A percentile compares a stretch with the other conserved stretches of the same genome.
Conservation (phyloP, 2,888 invertebrate species). For the Caprella mutica region DNA sequence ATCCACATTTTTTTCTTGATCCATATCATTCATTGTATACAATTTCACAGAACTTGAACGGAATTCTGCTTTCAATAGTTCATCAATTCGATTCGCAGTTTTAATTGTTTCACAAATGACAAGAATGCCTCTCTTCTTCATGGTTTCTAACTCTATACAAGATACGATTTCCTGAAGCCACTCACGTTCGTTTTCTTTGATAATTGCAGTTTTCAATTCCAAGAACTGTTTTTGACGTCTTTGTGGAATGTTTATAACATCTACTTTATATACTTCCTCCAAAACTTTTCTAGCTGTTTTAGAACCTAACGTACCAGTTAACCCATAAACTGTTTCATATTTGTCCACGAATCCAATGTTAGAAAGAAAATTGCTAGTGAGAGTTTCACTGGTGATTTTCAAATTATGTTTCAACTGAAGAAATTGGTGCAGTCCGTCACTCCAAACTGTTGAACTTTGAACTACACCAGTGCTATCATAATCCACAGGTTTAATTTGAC, state of each 20-base stretch:
- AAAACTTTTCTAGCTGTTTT: background rate
- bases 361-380: background rate
- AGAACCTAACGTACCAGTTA: background rate
- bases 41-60: background rate
- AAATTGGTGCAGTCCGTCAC: background rate
- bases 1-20: background rate
- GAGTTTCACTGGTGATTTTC: slow-evolving; percentile 1
- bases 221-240: slow-evolving; percentile 4
- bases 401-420: slow-evolving; percentile 1
- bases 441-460: background rate
- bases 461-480: background rate
- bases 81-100: background rate
- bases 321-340: background rate
- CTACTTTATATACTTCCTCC: background rate
- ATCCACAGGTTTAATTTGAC: background rate
- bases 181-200: background rate
- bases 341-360: background rate
- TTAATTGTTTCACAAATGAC: background rate
- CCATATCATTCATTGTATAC: background rate
- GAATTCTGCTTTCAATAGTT: background rate
- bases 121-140: background rate
- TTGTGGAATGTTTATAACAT: background rate
- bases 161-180: background rate
- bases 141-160: background rate
- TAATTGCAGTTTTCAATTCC: background rate